phyloP scores from a whole-genome alignment of 2,113 vertebrate genomes.

The Cnemophilus loriae region DNA sequence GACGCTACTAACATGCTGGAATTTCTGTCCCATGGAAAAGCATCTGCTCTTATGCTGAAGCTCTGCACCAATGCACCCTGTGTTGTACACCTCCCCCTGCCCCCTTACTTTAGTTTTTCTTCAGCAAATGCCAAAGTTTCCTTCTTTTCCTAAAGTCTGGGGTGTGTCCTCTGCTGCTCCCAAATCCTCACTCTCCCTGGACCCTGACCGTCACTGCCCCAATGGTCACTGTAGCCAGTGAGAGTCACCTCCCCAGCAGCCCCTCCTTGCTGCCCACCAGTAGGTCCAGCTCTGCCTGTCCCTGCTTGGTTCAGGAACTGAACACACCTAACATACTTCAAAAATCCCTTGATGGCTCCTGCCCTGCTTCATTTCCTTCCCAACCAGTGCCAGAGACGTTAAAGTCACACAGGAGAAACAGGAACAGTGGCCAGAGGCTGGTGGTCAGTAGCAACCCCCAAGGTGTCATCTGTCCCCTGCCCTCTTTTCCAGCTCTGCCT shows the following conservation, averaged over 20 bases:
- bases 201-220: not conserved
- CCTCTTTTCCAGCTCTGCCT: not conserved
- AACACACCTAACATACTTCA: not conserved
- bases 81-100: rapidly evolving
- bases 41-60: not conserved
- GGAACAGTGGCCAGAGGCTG: rapidly evolving
- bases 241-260: not conserved
- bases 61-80: not conserved
- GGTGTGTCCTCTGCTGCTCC: not conserved
- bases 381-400: rapidly evolving
- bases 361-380: not conserved
- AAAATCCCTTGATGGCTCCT: rapidly evolving
- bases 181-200: not conserved
- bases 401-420: not conserved
- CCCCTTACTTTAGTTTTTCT: not conserved
- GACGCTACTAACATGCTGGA: not conserved
- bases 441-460: not conserved
- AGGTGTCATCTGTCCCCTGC: not conserved
- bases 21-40: not conserved
- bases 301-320: not conserved
- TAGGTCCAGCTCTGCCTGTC: not conserved
- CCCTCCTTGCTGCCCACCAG: not conserved
- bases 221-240: not conserved
- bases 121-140: not conserved
- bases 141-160: not conserved